Conservation (phyloP, 2,113 vertebrate species). For the Felis catus region F.catus_Fca126_mat1.0 CM031426.1:35872001-35872500, state of each 20-base stretch:
- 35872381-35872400: neutral
- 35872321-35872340: constrained; percentile 42
- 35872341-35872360: constrained; percentile 55
- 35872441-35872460: neutral
- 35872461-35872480: neutral
- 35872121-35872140: neutral
- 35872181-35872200: constrained; percentile 58
- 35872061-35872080: neutral
- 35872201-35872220: constrained; percentile 30
- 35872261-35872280: neutral
- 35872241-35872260: constrained; percentile 51
- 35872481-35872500: neutral
- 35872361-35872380: neutral
- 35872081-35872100: neutral
- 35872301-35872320: neutral
- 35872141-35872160: constrained; percentile 15
- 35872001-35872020: constrained; percentile 34
- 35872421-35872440: neutral
- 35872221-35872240: constrained; percentile 33
- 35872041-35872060: constrained; percentile 35
- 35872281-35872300: neutral
- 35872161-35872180: constrained; percentile 42
- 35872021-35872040: neutral
- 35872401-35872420: neutral
- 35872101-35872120: neutral